Base-by-base conservation (phyloP, 2,888 invertebrate species). In the Stenodema calcarata region DNA sequence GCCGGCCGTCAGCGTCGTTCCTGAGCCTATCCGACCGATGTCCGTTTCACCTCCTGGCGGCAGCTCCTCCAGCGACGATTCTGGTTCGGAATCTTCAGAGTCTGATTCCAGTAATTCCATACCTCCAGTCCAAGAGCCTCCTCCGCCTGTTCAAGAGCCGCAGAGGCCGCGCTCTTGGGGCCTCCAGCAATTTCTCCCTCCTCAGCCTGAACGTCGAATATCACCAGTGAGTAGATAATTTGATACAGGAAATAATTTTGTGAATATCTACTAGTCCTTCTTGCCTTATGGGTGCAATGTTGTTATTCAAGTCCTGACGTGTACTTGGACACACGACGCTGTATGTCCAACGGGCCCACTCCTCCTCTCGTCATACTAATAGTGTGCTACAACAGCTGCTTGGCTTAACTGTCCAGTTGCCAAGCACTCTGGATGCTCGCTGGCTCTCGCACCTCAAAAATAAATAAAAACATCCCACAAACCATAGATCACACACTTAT, bases 21-120 rank as follows among this genome's bases (percentile, higher is more conserved):
- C 94, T 87, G 93, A 93, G 18, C 91, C 91, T 6, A 90, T 91
- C 89, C 90, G 89, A 27, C 87, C 88, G 12, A 88, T 88, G 86
- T 86, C 88, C 6, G 89, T 90, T 88, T 91, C 91, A 54, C 90
- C 90, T 23, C 89, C 90, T 88, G 90, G 87, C 12, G 87, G 85
- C 54, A 89, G 89, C 35, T 87, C 89, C 28, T 87, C 86, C 87
- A 89, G 89, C 87, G 87, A 88, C 41, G 89, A 88, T 30, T 89
- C 89, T 41, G 88, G 88, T 11, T 89, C 89, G 0, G 88, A 89
- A 7, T 93, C 94, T 88, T 93, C 94, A 0, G 93, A 93, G 16
- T 92, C 93, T 0, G 94, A 93, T 83, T 91, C 92, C 3, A 93
- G 92, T 89, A 93, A 92, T 89, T 93, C 93, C 88, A 93, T 93